Evolutionary conservation across 1,140 invertebrate genomes (phyloP), one percentile per base, ranked within the genome.

Genomic region (Cataglyphis hispanica): DNA sequence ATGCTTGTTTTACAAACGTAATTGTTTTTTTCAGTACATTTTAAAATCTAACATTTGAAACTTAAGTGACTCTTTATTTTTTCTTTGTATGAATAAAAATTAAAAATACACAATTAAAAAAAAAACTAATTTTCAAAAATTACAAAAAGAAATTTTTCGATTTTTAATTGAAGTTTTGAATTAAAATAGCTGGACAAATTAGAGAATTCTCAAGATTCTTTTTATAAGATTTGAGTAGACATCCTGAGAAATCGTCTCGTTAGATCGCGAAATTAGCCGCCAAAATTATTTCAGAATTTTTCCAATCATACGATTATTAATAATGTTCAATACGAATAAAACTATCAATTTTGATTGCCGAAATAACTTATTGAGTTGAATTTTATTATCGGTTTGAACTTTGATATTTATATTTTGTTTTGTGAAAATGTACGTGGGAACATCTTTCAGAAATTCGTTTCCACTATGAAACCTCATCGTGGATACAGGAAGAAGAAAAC

Each of bases 401-500:
- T 37, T 11, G 3, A 77, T n/a, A 27, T 25, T 34, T 25, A 19
- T 50, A 16, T 37, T 10, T 66, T 10, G 34, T n/a, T 43, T 27
- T 50, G 22, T 81, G 16, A 70, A 53, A 81, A 81, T 72, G 50
- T 81, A 72, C 37, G 25, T 81, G 37, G 25, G 86, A 89, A 87
- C 93, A 70, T 94, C 91, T 95, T 95, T 95, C 94, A 95, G 94
- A 95, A 90, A 90, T 92, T 94, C 85, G 89, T 93, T 92, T 92
- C 90, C 87, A 91, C 87, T 77, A 89, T 93, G 91, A 92, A 90
- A 86, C 90, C 92, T 40, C 91, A 89, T 90, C 91, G 85, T 85
- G 91, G 87, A n/a, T 92, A 84, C 89, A 90, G 89, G 86, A 92
- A 81, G 91, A 92, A 87, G 88, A 94, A 94, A 90, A 90, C 92